Conservation (phyloP, 2,113 vertebrate species). For the Oreochromis niloticus region DNA sequence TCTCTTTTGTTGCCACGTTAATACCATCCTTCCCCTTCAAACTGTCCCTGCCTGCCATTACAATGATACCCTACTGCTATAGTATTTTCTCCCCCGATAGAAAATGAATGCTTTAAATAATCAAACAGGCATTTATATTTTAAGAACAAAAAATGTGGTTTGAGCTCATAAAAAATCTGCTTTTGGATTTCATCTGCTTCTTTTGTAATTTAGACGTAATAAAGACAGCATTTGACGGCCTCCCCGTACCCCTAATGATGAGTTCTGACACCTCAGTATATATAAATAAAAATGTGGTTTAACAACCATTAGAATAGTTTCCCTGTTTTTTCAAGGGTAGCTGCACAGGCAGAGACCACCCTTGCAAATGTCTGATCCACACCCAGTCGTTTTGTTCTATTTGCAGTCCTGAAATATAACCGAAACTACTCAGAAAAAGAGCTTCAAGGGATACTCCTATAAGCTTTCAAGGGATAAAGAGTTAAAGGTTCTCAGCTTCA, state of each 20-base stretch:
- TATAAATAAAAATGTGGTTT: neutral
- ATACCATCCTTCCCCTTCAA: slow-evolving; percentile 22
- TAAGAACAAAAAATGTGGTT: neutral
- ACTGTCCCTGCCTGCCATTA: neutral
- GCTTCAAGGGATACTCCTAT: neutral
- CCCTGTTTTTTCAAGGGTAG: neutral
- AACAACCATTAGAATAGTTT: neutral
- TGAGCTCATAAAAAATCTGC: neutral
- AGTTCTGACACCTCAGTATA: neutral
- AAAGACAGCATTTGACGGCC: neutral
- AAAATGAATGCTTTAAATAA: neutral
- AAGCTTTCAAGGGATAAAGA: neutral
- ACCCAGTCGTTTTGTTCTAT: neutral
- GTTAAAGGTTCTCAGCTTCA: neutral
- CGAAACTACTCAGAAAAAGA: neutral
- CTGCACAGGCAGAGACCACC: neutral
- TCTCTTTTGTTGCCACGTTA: slow-evolving; percentile 52
- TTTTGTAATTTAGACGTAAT: neutral
- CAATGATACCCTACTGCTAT: neutral
- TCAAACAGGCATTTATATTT: neutral
- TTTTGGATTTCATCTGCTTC: neutral
- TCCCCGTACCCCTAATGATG: neutral
- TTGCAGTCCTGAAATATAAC: neutral
- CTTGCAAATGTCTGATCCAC: neutral
- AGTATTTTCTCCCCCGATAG: neutral